phyloP scores from a whole-genome alignment of 1,140 invertebrate species.

The Drosophila gunungcola region DNA sequence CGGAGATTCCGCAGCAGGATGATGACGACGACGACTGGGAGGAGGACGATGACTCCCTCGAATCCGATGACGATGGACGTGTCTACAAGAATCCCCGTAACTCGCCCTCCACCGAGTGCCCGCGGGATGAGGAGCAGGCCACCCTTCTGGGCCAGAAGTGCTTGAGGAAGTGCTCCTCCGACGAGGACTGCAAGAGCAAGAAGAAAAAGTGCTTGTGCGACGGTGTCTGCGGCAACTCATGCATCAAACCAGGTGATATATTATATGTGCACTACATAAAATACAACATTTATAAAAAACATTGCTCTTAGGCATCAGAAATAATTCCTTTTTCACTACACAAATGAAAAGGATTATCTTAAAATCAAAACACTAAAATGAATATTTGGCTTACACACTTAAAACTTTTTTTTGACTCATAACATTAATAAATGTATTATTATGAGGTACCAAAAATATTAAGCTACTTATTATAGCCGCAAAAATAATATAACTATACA shows the following conservation, averaged over 20 bases:
- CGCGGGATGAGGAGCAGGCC: conserved; percentile 91
- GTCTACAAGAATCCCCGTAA: conserved; percentile 96
- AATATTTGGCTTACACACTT: too few species aligned
- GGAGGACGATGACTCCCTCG: conserved; percentile 86
- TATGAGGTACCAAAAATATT: too few species aligned
- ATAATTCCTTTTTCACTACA: too few species aligned
- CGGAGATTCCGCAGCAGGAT: conserved; percentile 85
- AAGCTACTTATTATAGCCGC: too few species aligned
- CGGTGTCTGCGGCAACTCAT: conserved; percentile 97
- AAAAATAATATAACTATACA: too few species aligned
- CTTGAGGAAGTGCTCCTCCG: conserved; percentile 95
- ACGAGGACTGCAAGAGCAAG: conserved; percentile 98
- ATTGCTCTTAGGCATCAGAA: too few species aligned
- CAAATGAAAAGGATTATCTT: too few species aligned
- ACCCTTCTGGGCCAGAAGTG: conserved; percentile 91
- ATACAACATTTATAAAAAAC: too few species aligned
- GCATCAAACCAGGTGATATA: conserved; percentile 93
- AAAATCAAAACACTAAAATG: too few species aligned
- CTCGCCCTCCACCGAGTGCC: conserved; percentile 92
- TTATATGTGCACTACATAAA: too few species aligned
- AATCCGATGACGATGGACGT: conserved; percentile 87
- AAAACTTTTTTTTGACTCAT: too few species aligned
- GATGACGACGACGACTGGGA: conserved; percentile 89
- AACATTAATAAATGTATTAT: too few species aligned
- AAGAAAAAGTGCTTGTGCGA: conserved; percentile 99